Evolutionary conservation across 1,140 invertebrate species (phyloP).

Genomic region (Monochamus saltuarius): DNA sequence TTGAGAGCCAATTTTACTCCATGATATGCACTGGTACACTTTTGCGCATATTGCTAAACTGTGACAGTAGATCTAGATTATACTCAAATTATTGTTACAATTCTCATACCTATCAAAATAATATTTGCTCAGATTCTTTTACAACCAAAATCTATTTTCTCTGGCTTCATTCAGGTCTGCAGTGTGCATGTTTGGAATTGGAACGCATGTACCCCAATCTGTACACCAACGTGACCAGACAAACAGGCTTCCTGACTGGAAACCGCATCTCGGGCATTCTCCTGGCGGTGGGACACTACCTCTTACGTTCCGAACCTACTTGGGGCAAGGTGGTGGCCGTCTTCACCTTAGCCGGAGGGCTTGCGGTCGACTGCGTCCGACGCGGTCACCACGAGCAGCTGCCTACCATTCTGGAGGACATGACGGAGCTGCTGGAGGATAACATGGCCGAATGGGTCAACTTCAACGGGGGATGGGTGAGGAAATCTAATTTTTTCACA

Average conservation of each 20-base stretch:
- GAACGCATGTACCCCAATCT: slow-evolving; percentile 68
- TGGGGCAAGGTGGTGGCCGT: slow-evolving; percentile 71
- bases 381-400: slow-evolving; percentile 67
- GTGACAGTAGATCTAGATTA: too few relatives aligned
- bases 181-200: slow-evolving; percentile 61
- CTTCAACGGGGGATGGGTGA: slow-evolving; percentile 72
- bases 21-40: too few relatives aligned
- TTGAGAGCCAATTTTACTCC: too few relatives aligned
- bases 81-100: too few relatives aligned
- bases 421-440: slow-evolving; percentile 65
- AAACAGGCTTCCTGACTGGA: slow-evolving; percentile 54
- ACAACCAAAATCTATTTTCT: neutral
- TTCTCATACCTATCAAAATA: too few relatives aligned
- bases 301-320: slow-evolving; percentile 58
- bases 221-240: slow-evolving; percentile 61
- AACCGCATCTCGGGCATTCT: slow-evolving; percentile 57
- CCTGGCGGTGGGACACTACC: slow-evolving; percentile 60
- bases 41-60: too few relatives aligned
- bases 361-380: slow-evolving; percentile 69
- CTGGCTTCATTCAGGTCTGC: slow-evolving; percentile 48
- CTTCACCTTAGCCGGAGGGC: slow-evolving; percentile 66
- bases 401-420: slow-evolving; percentile 60
- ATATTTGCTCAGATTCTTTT: too few relatives aligned
- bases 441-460: slow-evolving; percentile 69
- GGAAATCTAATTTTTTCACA: too few relatives aligned